A percentile compares a stretch with the other conserved stretches of the same genome.
These are phyloP conservation scores for Notothenia coriiceps DNA, from an alignment of 2,113 vertebrate species.

Conservation along the genomic window DNA sequence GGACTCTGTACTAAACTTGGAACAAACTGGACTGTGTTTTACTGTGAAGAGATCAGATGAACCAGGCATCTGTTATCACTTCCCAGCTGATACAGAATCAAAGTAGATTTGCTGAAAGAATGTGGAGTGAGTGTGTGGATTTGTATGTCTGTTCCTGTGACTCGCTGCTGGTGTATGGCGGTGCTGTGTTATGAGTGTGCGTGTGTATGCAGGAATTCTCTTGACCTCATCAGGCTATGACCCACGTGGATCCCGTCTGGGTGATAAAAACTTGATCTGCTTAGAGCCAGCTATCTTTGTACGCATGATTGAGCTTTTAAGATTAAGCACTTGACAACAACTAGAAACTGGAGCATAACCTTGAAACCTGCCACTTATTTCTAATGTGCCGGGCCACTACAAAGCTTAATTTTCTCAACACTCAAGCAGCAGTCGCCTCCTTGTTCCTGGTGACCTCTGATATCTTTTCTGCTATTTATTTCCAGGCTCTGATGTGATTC, in stretches of 20 bases:
- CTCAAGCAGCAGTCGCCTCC: conserved; percentile 29
- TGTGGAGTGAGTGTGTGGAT: conserved; percentile 32
- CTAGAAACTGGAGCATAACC: conserved; percentile 13
- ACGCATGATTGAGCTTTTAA: conserved; percentile 34
- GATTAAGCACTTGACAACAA: conserved; percentile 27
- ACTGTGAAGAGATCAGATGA: conserved; percentile 53
- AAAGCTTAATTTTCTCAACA: conserved; percentile 41
- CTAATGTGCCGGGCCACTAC: conserved; percentile 6
- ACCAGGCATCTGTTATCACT: conserved; percentile 77
- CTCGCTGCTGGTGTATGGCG: conserved; percentile 30
- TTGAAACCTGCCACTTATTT: conserved; percentile 29
- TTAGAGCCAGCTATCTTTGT: conserved; percentile 29
- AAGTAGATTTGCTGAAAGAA: conserved; percentile 52
- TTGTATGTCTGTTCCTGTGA: conserved; percentile 34
- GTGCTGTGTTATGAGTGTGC: conserved; percentile 10
- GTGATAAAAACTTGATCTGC: conserved; percentile 28
- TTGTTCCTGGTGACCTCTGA: conserved; percentile 67
- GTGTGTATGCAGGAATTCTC: background rate
- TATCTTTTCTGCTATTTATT: conserved; percentile 77
- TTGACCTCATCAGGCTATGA: conserved; percentile 39
- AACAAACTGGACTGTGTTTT: conserved; percentile 64
- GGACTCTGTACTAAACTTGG: conserved; percentile 48
- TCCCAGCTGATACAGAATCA: conserved; percentile 64
- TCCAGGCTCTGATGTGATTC: conserved; percentile 71
- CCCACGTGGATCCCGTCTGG: conserved; percentile 39